Evolutionary conservation across 2,888 invertebrate species (phyloP).

Genomic region (Caenorhabditis sp.): DNA sequence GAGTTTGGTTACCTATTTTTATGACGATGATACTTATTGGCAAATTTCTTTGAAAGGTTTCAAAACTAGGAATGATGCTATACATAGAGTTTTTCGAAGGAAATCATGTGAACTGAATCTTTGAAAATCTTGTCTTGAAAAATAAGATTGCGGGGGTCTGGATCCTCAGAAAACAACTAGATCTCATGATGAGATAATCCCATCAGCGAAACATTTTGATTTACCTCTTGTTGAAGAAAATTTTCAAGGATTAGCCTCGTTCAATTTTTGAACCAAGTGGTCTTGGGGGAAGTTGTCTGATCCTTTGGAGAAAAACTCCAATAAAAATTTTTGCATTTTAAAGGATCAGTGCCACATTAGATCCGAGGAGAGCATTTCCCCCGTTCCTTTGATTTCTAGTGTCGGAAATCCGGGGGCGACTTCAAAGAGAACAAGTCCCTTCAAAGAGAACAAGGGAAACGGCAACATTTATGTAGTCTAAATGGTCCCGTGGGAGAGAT

Average conservation of each 20-base stretch:
- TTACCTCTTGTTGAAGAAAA: too few species aligned
- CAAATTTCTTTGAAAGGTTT: too few species aligned
- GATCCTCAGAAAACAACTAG: neutral
- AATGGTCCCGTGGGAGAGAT: conserved; percentile 9
- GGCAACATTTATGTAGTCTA: conserved; percentile 32
- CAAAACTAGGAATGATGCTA: too few species aligned
- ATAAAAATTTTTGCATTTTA: neutral
- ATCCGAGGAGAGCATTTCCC: too few species aligned
- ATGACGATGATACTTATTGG: too few species aligned
- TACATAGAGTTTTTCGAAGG: too few species aligned
- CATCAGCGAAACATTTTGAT: neutral
- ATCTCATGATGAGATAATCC: neutral
- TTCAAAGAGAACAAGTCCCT: conserved; percentile 21
- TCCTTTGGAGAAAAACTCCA: too few species aligned
- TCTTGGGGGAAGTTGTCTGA: neutral
- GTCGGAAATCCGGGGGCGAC: neutral
- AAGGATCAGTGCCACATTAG: neutral
- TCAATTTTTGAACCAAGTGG: neutral
- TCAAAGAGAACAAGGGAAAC: neutral
- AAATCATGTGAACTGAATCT: too few species aligned
- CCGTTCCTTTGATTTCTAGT: neutral
- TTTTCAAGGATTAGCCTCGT: neutral
- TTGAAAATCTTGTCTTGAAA: too few species aligned
- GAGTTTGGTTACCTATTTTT: too few species aligned
- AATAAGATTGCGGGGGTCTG: neutral